Conservation (phyloP, 1,140 invertebrate species). For the Bombus superbus region DNA sequence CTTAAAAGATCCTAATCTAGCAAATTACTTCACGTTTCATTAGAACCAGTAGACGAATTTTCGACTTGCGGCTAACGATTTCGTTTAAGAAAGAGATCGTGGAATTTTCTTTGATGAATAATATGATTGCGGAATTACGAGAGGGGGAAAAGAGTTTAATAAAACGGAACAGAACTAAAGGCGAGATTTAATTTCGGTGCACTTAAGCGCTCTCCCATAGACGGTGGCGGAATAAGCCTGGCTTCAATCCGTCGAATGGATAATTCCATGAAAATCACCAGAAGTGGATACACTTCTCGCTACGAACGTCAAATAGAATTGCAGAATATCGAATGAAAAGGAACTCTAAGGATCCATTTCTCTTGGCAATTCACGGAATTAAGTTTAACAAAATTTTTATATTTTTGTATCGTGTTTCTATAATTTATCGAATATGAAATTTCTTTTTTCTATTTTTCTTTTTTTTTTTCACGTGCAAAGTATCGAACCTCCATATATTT, state of each 20-base stretch:
- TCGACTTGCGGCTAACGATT: not conserved
- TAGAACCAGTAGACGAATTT: not conserved
- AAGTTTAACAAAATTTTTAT: too few species aligned
- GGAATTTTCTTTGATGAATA: not conserved
- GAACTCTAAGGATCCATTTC: not conserved
- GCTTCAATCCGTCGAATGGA: conserved; percentile 34
- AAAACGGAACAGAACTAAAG: conserved; percentile 23
- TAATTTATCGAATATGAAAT: not conserved
- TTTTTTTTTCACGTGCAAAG: not conserved
- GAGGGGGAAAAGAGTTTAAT: conserved; percentile 8
- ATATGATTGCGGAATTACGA: conserved; percentile 31
- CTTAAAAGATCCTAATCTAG: not conserved
- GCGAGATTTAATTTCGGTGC: conserved; percentile 34
- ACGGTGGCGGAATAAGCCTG: not conserved
- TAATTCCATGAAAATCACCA: conserved; percentile 46
- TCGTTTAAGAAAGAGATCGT: not conserved
- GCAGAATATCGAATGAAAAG: not conserved
- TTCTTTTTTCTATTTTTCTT: not conserved
- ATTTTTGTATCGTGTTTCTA: too few species aligned
- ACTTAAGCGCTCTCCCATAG: conserved; percentile 3
- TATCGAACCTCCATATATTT: not conserved
- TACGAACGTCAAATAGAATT: conserved; percentile 31
- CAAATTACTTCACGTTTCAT: not conserved
- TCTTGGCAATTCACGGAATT: not conserved
- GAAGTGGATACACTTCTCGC: not conserved